Percentiles rank a stretch among this genome's conserved stretches.
Evolutionary conservation across 2,888 invertebrate species (phyloP).

Genomic region (Eristalis pertinax): DNA sequence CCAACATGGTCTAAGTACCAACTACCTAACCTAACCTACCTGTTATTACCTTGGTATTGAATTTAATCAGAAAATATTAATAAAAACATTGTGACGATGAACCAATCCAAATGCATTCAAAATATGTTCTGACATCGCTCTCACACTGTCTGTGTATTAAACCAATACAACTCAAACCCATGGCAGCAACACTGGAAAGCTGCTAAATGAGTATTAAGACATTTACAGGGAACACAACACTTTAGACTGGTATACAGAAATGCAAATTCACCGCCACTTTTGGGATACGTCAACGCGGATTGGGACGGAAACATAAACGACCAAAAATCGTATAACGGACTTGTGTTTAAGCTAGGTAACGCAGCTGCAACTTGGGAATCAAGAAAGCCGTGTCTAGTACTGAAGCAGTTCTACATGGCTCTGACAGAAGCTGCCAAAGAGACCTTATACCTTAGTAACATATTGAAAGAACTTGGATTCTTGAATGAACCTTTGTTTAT

Average conservation of each 20-base stretch:
- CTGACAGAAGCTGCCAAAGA: not conserved
- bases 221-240: not conserved
- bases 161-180: slow-evolving; percentile 29
- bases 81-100: not conserved
- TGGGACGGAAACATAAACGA: slow-evolving; percentile 35
- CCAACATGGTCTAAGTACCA: too few relatives aligned
- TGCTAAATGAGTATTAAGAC: not conserved
- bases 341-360: too few relatives aligned
- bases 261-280: not conserved
- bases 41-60: slow-evolving; percentile 16
- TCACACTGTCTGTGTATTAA: slow-evolving; percentile 42
- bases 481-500: not conserved
- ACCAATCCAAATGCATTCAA: not conserved
- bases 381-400: not conserved
- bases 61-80: not conserved
- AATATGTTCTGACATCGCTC: slow-evolving; percentile 51
- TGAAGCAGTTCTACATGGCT: not conserved
- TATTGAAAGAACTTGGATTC: not conserved
- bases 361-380: slow-evolving; percentile 1
- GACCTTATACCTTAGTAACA: not conserved
- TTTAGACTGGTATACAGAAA: not conserved
- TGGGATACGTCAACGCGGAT: slow-evolving; percentile 56
- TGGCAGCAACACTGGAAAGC: not conserved
- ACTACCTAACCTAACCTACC: too few relatives aligned
- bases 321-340: slow-evolving; percentile 15